Evolutionary conservation across 2,888 invertebrate genomes (phyloP), one percentile per base, ranked within the genome.

Genomic region (Dichetophora obliterata): DNA sequence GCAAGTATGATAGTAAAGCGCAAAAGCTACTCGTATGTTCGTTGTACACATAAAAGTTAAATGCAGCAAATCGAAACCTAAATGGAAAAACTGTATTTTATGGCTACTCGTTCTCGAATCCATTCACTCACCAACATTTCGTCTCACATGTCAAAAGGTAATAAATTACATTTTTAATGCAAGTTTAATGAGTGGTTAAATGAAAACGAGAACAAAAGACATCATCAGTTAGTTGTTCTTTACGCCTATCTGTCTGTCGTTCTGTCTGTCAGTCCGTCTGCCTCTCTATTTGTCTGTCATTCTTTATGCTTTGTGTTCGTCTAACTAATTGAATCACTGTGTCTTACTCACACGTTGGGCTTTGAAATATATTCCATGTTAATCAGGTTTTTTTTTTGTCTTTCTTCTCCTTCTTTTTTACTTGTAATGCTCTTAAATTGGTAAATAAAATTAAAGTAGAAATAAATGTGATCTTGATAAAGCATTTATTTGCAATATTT

Each of bases 101-200:
- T 54, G 19, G n/a, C 19, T 54, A n/a, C 19, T 54, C 54, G 16
- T 19, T 54, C 54, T n/a, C 54, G 54, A n/a, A 54, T 54, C 31
- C 24, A 48, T 54, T 52, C 24, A 48, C 22, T 52, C 24, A 48
- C 22, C 11, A 24, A 22, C 52, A 69, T 22, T 52, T 24, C 69
- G 19, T 2, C 37, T 74, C 66, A 74, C 66, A 74, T 54, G 65
- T 74, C 22, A 66, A 66, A 54, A 52, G 52, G 65, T 34, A 66
- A 65, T 74, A 65, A 74, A 66, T 74, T 52, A 66, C 34, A 37
- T 65, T 66, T 74, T 74, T 74, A 74, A 66, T 74, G 52, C 74
- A 66, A 66, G 8, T 74, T 74, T 66, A 66, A 74, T 74, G 65
- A 74, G 78, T 66, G 57, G 48, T 59, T 72, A 65, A 66, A 66